A percentile compares a stretch with the other conserved stretches of the same genome.
Conservation (phyloP, 2,113 vertebrate genomes). For the Gymnogyps californianus region DNA sequence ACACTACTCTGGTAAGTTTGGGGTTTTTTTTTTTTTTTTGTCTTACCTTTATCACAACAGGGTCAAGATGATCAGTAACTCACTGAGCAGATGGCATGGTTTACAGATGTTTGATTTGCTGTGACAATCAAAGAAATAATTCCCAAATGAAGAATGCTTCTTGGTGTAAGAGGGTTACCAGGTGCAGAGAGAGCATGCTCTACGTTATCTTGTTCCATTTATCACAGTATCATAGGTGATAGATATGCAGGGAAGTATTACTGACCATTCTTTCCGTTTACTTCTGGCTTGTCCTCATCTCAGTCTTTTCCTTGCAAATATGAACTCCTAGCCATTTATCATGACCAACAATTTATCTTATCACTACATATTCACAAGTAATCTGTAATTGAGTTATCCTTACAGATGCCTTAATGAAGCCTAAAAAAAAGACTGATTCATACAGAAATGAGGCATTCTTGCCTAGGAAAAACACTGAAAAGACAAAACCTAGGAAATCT, state of each 20-base stretch:
- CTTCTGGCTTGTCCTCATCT: not conserved
- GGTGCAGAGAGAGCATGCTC: not conserved
- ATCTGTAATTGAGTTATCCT: not conserved
- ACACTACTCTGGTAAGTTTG: not conserved
- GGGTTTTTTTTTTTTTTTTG: not conserved
- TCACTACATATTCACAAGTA: not conserved
- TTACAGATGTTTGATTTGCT: not conserved
- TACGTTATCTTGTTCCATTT: not conserved
- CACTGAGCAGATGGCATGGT: not conserved
- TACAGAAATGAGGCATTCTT: not conserved
- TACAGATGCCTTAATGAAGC: not conserved
- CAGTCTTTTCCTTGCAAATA: not conserved
- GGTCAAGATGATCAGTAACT: not conserved
- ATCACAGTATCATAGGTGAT: fast-evolving
- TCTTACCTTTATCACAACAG: not conserved
- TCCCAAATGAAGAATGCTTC: not conserved
- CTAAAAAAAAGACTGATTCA: not conserved
- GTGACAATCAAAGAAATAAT: not conserved
- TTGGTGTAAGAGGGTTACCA: not conserved
- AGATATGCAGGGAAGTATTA: not conserved
- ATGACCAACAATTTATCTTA: not conserved
- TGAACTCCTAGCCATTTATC: not conserved
- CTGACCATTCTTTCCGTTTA: not conserved
- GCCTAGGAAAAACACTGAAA: not conserved
- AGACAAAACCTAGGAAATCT: not conserved